Evolutionary conservation across 1,140 invertebrate genomes (phyloP), one percentile per base, ranked within the genome.

Genomic region (Drosophila santomea): DNA sequence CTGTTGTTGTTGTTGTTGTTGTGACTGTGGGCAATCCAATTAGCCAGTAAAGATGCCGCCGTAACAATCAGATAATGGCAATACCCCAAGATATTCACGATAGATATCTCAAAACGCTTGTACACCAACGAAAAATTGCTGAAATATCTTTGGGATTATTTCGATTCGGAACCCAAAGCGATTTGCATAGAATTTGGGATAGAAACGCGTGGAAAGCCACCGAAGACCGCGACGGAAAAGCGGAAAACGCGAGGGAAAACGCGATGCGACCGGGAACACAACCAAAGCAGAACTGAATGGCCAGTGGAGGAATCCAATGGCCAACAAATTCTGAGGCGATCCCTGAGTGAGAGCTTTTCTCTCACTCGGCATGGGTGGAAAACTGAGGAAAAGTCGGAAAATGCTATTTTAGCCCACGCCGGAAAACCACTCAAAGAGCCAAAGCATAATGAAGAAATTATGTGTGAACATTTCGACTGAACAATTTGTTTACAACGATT

Each of bases 11-110:
- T 41, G 44, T 52, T 11, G 44, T 57, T 11, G 51, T 55, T 56
- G 48, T 32, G 43, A 66, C 50, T 74, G 81, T 80, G 69, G 84
- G 83, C 84, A 88, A 88, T 88, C 83, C 83, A 88, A 88, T 88
- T 88, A 88, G 80, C 79, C 51, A 44, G 47, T 55, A 55, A 57
- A 76, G 57, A 69, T 71, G 62, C 73, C 72, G 71, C 69, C 58
- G 41, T 20, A 47, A 3, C 56, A 20, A 36, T 59, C 43, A 32
- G 38, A 66, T 43, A 63, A 35, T 47, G 51, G 52, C 50, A 17
- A 63, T 50, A 48, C 28, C 45, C 57, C 35, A 57, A 50, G 15
- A 39, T 78, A 64, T 44, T 48, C 11, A 17, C 58, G 20, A 23
- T 41, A 50, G 23, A 50, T 60, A 62, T 35, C 38, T 43, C 15